Evolutionary conservation across 2,888 invertebrate genomes (phyloP), one percentile per base, ranked within the genome.

Genomic region (Pachycephus smyrnensis): DNA sequence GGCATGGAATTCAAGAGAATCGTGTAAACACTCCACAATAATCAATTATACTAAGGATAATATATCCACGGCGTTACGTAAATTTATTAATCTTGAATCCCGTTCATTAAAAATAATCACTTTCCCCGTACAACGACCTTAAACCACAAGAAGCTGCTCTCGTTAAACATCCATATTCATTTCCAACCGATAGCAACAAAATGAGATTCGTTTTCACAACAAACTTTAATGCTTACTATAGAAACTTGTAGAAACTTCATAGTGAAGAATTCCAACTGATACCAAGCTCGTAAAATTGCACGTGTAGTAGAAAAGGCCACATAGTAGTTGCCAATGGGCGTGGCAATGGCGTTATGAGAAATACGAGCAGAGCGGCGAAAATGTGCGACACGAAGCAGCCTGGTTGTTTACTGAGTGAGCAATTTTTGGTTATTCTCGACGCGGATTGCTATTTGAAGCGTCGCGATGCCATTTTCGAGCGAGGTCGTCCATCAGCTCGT

Each of bases 381-480:
- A 71, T 71, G 12, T 71, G 55, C 55, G 55, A 55, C 23, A 55
- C 31, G 71, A 32, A 32, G 31, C 31, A 71, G 11, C 6, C 31
- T 11, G 31, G 71, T 71, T 71, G 71, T 71, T 71, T 71, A 71
- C 71, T 23, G 71, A 71, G 71, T 71, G 32, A 71, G 31, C 71
- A 32, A 71, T 12, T 71, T 31, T 32, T 15, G 71, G 31, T 31
- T 32, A 32, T 71, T 32, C 33, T 33, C 76, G 76, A 78, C 76
- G 68, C 73, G 73, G 79, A 76, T 80, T 80, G 75, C 86, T 88
- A 89, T 88, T 87, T 82, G 82, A 79, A 85, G 85, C 31, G 82
- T 77, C 77, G 36, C 75, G 77, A 32, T 77, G 80, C 80, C 75
- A 69, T 80, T 86, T 86, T 83, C 80, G 82, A 82, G 32, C 36